These are phyloP conservation scores for roundworm (Caenorhabditis elegans) DNA, from an alignment of 1,140 invertebrate genomes.

Conservation along the genomic window DNA sequence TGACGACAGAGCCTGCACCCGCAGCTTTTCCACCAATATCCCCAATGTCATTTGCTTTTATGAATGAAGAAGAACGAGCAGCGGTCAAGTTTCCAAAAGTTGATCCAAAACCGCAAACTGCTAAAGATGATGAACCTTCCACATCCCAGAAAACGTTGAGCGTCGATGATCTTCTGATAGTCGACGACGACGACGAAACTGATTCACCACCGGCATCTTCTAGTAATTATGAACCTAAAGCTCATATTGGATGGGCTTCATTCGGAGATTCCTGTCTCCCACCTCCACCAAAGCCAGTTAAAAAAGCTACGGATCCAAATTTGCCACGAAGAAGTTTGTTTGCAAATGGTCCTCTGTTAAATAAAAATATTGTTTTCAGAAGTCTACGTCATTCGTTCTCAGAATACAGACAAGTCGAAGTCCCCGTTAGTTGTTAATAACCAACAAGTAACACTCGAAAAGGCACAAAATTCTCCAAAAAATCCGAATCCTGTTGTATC, in stretches of 20 bases:
- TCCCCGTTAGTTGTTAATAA: background rate
- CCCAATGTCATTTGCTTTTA: background rate
- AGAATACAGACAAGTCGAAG: background rate
- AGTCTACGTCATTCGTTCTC: background rate
- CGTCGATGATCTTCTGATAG: background rate
- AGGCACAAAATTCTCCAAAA: too few species aligned
- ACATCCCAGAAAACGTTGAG: background rate
- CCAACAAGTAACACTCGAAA: too few species aligned
- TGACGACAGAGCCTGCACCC: too few species aligned
- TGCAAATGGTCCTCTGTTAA: background rate
- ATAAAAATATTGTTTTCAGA: background rate
- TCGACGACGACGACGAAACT: background rate
- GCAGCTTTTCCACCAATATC: too few species aligned
- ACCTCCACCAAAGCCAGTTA: background rate
- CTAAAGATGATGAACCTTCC: background rate
- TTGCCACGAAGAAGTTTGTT: background rate
- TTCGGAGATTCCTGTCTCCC: background rate
- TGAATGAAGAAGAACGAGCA: background rate
- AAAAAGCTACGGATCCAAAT: background rate
- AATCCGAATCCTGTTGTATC: background rate
- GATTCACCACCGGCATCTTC: background rate
- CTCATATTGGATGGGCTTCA: constrained; percentile 5
- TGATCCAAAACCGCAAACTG: too few species aligned
- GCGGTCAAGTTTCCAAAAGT: background rate
- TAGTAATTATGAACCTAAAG: background rate